phyloP scores from a whole-genome alignment of 1,140 invertebrate genomes.

The Mizuhopecten yessoensis region DNA sequence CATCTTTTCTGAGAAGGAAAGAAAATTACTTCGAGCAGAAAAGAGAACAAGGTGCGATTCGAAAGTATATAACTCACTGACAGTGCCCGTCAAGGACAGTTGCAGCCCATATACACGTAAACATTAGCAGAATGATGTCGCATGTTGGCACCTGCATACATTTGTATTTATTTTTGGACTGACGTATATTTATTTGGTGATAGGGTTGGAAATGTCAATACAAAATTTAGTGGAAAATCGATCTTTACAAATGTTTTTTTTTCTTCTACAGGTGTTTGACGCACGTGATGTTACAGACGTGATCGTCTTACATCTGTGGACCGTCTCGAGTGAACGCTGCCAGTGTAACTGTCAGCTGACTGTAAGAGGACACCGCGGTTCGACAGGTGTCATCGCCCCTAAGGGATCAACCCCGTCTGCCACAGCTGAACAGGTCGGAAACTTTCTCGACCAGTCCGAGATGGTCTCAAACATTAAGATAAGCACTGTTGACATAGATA shows the following conservation, averaged over 20 bases:
- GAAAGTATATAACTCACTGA: not conserved
- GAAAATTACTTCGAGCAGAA: not conserved
- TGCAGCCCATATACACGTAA: not conserved
- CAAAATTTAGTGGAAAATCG: not conserved
- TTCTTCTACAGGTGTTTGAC: not conserved
- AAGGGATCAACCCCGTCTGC: too few species aligned
- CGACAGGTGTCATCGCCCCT: too few species aligned
- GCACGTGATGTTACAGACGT: not conserved
- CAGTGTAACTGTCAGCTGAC: too few species aligned
- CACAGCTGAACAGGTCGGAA: too few species aligned
- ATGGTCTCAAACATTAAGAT: too few species aligned
- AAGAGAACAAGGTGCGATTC: slow-evolving; percentile 26
- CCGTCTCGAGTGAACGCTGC: too few species aligned
- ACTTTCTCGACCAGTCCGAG: too few species aligned
- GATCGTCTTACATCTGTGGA: not conserved
- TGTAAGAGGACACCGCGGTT: too few species aligned
- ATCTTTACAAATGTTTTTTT: not conserved
- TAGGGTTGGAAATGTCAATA: not conserved
- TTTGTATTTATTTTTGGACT: not conserved
- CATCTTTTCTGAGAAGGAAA: not conserved
- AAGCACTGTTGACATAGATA: too few species aligned
- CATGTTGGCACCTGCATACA: not conserved
- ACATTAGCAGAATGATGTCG: not conserved
- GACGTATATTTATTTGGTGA: not conserved
- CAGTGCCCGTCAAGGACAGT: not conserved